A percentile compares a stretch with the other conserved stretches of the same genome.
phyloP scores from a whole-genome alignment of 1,140 invertebrate genomes.

The Goniozus legneri region DNA sequence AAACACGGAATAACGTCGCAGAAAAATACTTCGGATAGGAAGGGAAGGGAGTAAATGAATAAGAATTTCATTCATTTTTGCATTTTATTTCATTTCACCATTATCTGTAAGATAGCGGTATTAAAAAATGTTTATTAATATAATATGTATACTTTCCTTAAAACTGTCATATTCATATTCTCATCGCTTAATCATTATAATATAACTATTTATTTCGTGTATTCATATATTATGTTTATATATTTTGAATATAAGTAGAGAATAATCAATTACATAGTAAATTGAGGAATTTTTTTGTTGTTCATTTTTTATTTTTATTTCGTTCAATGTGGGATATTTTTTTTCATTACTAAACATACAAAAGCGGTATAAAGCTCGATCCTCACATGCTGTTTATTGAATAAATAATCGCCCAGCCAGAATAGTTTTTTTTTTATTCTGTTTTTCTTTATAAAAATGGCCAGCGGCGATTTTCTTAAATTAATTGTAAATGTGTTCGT shows the following conservation, averaged over 20 bases:
- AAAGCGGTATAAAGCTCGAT: slow-evolving; percentile 55
- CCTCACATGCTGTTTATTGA: slow-evolving; percentile 47
- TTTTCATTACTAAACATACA: slow-evolving; percentile 50
- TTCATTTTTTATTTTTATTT: slow-evolving; percentile 25
- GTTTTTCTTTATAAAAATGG: neutral
- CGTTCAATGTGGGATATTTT: slow-evolving; percentile 51
- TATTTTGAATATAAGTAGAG: slow-evolving; percentile 36
- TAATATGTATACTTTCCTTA: slow-evolving; percentile 56
- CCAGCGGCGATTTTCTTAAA: neutral
- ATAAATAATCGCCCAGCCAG: slow-evolving; percentile 18
- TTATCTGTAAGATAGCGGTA: slow-evolving; percentile 48
- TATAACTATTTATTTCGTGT: slow-evolving; percentile 15
- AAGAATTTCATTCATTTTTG: slow-evolving; percentile 18
- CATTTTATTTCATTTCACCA: slow-evolving; percentile 49
- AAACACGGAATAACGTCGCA: too few relatives aligned
- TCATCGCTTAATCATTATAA: slow-evolving; percentile 49
- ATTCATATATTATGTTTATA: slow-evolving; percentile 22
- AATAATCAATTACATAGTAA: slow-evolving; percentile 48
- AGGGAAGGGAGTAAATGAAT: slow-evolving; percentile 24
- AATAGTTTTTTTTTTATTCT: slow-evolving; percentile 9
- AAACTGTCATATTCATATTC: slow-evolving; percentile 53
- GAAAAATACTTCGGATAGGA: too few relatives aligned
- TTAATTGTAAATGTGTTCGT: slow-evolving; percentile 11
- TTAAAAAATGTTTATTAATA: slow-evolving; percentile 55
- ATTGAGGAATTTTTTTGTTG: slow-evolving; percentile 38